Percentiles rank a stretch among this genome's conserved stretches.
Conservation (phyloP, 1,140 invertebrate species). For the Triops cancriformis region DNA sequence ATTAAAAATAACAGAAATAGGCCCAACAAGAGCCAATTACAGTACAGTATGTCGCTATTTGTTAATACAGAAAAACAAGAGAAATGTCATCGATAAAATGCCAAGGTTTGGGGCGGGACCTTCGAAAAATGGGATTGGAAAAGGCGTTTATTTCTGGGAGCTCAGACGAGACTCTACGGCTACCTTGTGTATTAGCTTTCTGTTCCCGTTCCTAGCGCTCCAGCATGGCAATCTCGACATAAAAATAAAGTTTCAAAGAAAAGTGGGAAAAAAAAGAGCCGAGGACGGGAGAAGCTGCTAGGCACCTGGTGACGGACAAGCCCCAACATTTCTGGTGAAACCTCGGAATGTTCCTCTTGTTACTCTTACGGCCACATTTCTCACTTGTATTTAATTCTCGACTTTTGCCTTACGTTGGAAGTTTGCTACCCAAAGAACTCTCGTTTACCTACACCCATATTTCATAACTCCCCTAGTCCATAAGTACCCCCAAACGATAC, state of each 20-base stretch:
- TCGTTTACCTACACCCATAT: too few species aligned
- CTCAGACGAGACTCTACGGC: not conserved
- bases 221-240: not conserved
- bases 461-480: too few species aligned
- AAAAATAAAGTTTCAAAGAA: not conserved
- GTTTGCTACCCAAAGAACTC: too few species aligned
- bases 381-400: too few species aligned
- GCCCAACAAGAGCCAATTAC: too few species aligned
- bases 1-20: too few species aligned
- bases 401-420: too few species aligned
- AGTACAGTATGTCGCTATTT: not conserved
- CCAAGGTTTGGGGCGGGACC: not conserved
- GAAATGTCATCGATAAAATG: not conserved
- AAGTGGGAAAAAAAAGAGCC: not conserved
- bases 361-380: not conserved
- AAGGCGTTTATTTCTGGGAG: conserved; percentile 10
- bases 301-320: not conserved
- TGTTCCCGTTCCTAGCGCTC: not conserved
- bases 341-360: not conserved
- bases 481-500: too few species aligned
- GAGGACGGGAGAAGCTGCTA: not conserved
- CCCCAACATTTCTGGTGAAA: not conserved
- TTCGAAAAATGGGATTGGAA: not conserved
- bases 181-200: conserved; percentile 3
- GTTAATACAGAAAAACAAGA: not conserved